phyloP scores from a whole-genome alignment of 1,140 invertebrate genomes.

The Luehdorfia chinensis region DNA sequence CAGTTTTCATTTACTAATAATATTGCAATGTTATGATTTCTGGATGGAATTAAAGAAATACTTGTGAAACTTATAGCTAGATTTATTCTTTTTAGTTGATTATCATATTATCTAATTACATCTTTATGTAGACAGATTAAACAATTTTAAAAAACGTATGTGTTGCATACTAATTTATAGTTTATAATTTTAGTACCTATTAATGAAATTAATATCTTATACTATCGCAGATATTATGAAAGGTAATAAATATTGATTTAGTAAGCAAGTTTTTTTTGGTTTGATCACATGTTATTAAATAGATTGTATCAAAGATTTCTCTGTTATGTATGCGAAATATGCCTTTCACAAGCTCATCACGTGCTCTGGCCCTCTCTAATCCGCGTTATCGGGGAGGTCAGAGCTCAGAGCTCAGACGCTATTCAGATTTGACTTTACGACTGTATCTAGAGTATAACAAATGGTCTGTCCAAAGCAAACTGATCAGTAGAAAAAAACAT shows the following conservation, averaged over 20 bases:
- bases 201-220: no score
- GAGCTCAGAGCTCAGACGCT: neutral
- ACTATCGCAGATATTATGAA: no score
- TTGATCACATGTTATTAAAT: slow-evolving; percentile 14
- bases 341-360: slow-evolving; percentile 32
- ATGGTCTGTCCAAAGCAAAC: neutral
- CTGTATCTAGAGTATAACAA: neutral
- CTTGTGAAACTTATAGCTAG: no score
- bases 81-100: no score
- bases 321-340: slow-evolving; percentile 25
- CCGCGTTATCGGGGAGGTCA: slow-evolving; percentile 2
- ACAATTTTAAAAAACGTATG: no score
- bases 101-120: no score
- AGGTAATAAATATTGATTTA: slow-evolving; percentile 8
- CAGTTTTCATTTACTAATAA: no score
- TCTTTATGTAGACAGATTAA: no score
- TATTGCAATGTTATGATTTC: no score
- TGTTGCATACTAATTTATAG: no score
- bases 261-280: neutral
- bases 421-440: neutral
- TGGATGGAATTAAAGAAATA: no score
- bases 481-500: neutral
- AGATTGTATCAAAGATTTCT: slow-evolving; percentile 22
- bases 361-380: slow-evolving; percentile 25
- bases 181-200: no score